These are phyloP conservation scores for Iselma pallidipennis DNA, from an alignment of 2,888 invertebrate species.

Conservation along the genomic window DNA sequence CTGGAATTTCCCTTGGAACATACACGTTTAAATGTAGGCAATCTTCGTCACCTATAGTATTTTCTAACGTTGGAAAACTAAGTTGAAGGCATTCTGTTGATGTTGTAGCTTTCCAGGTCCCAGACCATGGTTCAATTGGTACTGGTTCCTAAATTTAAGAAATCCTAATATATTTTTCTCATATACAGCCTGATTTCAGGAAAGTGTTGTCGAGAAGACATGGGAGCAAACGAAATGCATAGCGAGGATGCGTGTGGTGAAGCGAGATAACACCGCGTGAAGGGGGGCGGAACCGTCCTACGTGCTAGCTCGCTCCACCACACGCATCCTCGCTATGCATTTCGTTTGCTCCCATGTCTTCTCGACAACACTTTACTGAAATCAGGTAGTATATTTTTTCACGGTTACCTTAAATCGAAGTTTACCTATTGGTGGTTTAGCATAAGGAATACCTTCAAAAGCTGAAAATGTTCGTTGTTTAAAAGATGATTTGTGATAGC, in stretches of 20 bases:
- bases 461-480: constrained; percentile 15
- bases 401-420: constrained; percentile 11
- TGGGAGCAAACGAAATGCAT: no score
- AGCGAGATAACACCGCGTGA: no score
- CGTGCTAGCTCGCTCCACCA: no score
- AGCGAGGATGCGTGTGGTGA: no score
- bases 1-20: constrained; percentile 56
- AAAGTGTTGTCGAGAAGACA: no score
- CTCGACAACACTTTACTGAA: background rate
- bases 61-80: background rate
- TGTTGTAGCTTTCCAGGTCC: constrained; percentile 65
- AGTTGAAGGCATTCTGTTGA: constrained; percentile 6
- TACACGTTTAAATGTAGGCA: constrained; percentile 65
- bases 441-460: constrained; percentile 18
- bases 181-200: no score
- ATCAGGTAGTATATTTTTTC: no score
- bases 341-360: no score
- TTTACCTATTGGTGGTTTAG: constrained; percentile 16
- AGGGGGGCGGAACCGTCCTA: no score
- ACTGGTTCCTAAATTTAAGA: constrained; percentile 56
- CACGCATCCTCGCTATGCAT: no score
- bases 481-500: constrained; percentile 16
- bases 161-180: no score
- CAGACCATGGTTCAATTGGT: constrained; percentile 61
- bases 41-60: constrained; percentile 61